Evolutionary conservation across 53 echinoderm and acorn worm genomes (phyloP), one percentile per base, ranked within the genome.

Genomic region (Pentamera pediparva): DNA sequence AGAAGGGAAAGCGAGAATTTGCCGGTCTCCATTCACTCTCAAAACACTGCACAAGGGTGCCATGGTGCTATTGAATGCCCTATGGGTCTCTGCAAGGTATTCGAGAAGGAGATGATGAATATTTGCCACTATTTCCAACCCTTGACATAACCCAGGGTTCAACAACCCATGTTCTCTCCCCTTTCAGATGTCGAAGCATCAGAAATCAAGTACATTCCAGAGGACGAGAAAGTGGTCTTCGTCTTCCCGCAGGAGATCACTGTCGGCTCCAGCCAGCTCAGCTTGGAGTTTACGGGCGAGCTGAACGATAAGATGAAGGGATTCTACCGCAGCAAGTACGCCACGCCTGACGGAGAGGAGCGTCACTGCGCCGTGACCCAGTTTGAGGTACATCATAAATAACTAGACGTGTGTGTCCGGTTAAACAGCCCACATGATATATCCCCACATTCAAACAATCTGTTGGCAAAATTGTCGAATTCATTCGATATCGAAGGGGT

Each of bases 251-350:
- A 60, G 15, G 24, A 35, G 6, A 45, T 96, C 55, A 60, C 82
- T 7, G 62, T 69, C 9, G 96, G 96, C 20, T 62, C 54, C 30
- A 85, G 88, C 5, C 56, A 91, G n/a, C 78, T 96, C 11, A 61
- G 36, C 24, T 62, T 96, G 36, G 91, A 88, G 4, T 96, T 91
- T 76, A 91, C 91, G 4, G 96, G 96, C 37, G 88, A 88, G 74
- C 83, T 96, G 61, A 96, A 96, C 50, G 96, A 96, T 39, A 96
- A 96, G 74, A 96, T 96, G 96, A 96, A 96, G 38, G 96, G 96
- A 2, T 96, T 96, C 83, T 96, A 96, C 73, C 72, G 96, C 3
- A 88, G 96, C 80, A 90, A 90, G 76, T 96, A 96, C 75, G 82
- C 78, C 65, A 81, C 93, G 25, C 88, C 91, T 13, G 77, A 62